Percentiles rank a stretch among this genome's conserved stretches.
Evolutionary conservation across 2,888 invertebrate species (phyloP).

Genomic region (Piscicola geometra): DNA sequence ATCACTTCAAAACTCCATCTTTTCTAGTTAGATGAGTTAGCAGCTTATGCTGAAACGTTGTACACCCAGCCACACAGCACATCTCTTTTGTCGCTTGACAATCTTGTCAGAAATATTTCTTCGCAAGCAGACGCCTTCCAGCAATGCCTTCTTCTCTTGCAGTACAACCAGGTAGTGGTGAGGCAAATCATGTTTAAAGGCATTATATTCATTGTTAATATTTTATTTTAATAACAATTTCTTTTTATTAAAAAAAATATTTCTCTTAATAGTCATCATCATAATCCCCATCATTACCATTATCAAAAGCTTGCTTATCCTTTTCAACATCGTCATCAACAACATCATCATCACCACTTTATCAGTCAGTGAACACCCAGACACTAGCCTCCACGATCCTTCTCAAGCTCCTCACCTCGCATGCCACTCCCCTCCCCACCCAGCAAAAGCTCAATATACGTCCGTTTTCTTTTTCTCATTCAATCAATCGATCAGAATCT

Average conservation of each 20-base stretch:
- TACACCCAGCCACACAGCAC: constrained; percentile 3
- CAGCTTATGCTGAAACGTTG: not conserved
- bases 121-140: not conserved
- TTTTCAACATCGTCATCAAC: too few relatives aligned
- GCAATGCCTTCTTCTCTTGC: not conserved
- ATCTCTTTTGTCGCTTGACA: not conserved
- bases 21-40: not conserved
- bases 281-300: too few relatives aligned
- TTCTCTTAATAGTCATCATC: too few relatives aligned
- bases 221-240: too few relatives aligned
- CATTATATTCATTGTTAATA: too few relatives aligned
- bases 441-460: not conserved
- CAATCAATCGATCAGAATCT: not conserved
- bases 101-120: not conserved
- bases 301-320: too few relatives aligned
- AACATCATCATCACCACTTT: too few relatives aligned
- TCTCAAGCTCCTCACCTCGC: not conserved
- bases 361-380: not conserved
- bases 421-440: not conserved
- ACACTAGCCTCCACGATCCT: not conserved
- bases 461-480: not conserved
- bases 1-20: too few relatives aligned
- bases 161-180: not conserved
- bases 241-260: too few relatives aligned
- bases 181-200: too few relatives aligned